Percentiles rank a stretch among this genome's conserved stretches.
Evolutionary conservation across 1,140 invertebrate species (phyloP).

Genomic region (Cherax quadricarinatus): DNA sequence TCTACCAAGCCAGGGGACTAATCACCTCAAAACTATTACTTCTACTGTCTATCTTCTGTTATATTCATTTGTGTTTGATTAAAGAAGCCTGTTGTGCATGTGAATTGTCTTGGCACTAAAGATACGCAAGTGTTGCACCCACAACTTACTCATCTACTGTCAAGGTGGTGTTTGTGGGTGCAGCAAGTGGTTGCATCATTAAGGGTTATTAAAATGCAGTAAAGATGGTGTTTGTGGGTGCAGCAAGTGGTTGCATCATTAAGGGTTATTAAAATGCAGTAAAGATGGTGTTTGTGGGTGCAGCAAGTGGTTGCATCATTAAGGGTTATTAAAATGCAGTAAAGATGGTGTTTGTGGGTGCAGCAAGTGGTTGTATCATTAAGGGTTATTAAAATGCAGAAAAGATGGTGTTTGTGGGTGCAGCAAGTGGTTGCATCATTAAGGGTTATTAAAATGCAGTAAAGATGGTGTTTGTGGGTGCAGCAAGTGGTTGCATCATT

Average conservation of each 20-base stretch:
- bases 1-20: too few species aligned
- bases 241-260: conserved; percentile 32
- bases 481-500: conserved; percentile 32
- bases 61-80: too few species aligned
- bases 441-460: conserved; percentile 12
- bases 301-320: conserved; percentile 32
- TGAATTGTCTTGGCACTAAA: too few species aligned
- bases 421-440: conserved; percentile 32
- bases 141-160: not conserved
- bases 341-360: conserved; percentile 2
- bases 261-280: conserved; percentile 13
- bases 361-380: conserved; percentile 31
- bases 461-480: conserved; percentile 1
- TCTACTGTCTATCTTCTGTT: too few species aligned
- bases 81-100: too few species aligned
- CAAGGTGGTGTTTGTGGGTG: not conserved
- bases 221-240: conserved; percentile 2
- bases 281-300: conserved; percentile 2
- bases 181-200: conserved; percentile 32
- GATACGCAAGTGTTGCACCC: too few species aligned
- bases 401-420: conserved; percentile 2
- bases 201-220: conserved; percentile 5
- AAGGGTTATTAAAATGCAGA: conserved; percentile 9
- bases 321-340: conserved; percentile 13
- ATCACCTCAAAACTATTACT: too few species aligned